phyloP scores from a whole-genome alignment of 2,888 invertebrate genomes.

The Acrocera orbiculus region DNA sequence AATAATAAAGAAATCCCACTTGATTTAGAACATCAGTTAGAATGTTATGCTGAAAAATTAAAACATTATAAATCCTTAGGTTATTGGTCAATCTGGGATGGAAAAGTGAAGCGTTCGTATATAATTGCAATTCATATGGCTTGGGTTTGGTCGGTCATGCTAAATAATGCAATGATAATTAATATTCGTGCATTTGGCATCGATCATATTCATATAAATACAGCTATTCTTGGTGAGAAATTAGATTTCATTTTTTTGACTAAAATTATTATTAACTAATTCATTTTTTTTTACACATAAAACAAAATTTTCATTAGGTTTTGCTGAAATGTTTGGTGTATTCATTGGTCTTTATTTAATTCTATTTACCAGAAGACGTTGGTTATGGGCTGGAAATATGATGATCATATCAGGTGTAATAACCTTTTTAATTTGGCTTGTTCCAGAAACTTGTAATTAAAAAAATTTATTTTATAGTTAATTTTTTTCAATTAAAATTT shows the following conservation, averaged over 20 bases:
- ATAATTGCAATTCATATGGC: conserved; percentile 22
- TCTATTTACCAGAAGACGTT: conserved; percentile 24
- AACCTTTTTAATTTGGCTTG: conserved; percentile 24
- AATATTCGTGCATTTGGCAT: conserved; percentile 30
- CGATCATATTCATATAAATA: conserved; percentile 27
- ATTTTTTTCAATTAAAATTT: background rate
- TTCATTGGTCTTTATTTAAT: conserved; percentile 27
- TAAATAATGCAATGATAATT: conserved; percentile 29
- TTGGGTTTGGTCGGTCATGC: conserved; percentile 24
- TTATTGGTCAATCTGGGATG: conserved; percentile 28
- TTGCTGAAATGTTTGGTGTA: conserved; percentile 27
- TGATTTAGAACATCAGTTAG: conserved; percentile 24
- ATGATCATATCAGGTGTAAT: conserved; percentile 21
- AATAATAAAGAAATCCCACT: conserved; percentile 28
- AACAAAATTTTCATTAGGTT: no score
- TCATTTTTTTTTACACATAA: conserved; percentile 1
- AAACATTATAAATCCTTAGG: conserved; percentile 10
- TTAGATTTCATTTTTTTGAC: background rate
- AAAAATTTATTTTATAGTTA: background rate
- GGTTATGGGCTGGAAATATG: conserved; percentile 26
- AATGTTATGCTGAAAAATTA: conserved; percentile 16
- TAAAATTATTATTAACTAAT: background rate
- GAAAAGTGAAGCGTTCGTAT: conserved; percentile 20
- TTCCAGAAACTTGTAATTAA: conserved; percentile 21
- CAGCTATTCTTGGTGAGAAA: conserved; percentile 24